Evolutionary conservation across 2,888 invertebrate genomes (phyloP), one percentile per base, ranked within the genome.

Genomic region (Chironomus riparius): DNA sequence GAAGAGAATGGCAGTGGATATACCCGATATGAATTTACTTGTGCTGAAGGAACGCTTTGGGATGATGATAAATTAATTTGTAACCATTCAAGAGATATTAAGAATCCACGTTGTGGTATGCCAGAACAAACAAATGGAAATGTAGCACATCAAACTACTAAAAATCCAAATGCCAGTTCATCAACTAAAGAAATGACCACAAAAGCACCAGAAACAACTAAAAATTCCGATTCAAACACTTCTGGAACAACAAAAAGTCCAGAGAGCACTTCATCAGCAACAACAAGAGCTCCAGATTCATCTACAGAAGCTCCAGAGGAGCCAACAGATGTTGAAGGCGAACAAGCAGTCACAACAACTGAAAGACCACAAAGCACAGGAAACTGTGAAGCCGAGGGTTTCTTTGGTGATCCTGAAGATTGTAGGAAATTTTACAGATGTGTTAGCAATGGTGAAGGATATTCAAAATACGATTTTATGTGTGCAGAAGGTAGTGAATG

Each of bases 401-500:
- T 88, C 79, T 88, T 87, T 83, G 86, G 88, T 0, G 85, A 89
- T 80, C 87, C 87, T 2, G 84, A 86, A 65, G 85, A 88, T 78
- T 89, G 89, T 78, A 85, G 82, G 13, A 88, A 87, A 79, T 89
- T 88, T 81, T 87, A 87, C 77, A 85, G 88, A 68, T 89, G 89
- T 47, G 88, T 88, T 0, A 81, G 83, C 70, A 85, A 86, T 77
- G 87, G 85, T 18, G 85, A 85, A 38, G 84, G 84, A 22, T 86
- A 82, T 76, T 86, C 82, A 1, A 87, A 86, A 79, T 87, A 87
- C 79, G 88, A 89, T 70, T 91, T 90, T 79, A 82, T 84, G 71
- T 91, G 91, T 79, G 88, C 88, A 0, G 86, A 87, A 76, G 90
- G 89, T 47, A 91, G 91, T 0, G 87, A 87, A 13, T 91, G 91